A percentile compares a stretch with the other conserved stretches of the same genome.
These are phyloP conservation scores for Cryptus viduatorius DNA, from an alignment of 2,888 invertebrate species.

Conservation along the genomic window DNA sequence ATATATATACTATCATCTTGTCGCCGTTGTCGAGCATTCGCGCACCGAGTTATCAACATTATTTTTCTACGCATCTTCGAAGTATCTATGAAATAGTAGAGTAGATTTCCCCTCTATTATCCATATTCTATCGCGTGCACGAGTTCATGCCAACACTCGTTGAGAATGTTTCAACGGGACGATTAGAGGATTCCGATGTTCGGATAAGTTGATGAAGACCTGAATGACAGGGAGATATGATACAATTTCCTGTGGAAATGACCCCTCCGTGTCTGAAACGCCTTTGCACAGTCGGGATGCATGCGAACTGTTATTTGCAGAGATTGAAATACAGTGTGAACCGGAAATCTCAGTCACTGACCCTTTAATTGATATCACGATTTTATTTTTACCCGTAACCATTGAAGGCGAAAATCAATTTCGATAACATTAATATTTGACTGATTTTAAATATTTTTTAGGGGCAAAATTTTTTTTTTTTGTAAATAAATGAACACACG, in stretches of 20 bases:
- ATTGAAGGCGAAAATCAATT: background rate
- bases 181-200: slow-evolving; percentile 22
- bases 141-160: slow-evolving; percentile 14
- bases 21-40: slow-evolving; percentile 25
- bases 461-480: too few species aligned
- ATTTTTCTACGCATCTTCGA: background rate
- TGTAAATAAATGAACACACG: too few species aligned
- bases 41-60: slow-evolving; percentile 22
- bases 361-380: background rate
- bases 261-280: slow-evolving; percentile 29
- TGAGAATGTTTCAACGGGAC: slow-evolving; percentile 17
- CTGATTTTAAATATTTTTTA: background rate
- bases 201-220: slow-evolving; percentile 40
- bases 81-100: background rate
- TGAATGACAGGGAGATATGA: slow-evolving; percentile 54
- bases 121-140: slow-evolving; percentile 32
- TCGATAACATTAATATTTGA: background rate
- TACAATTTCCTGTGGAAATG: slow-evolving; percentile 57
- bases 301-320: background rate
- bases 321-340: background rate
- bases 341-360: slow-evolving; percentile 12
- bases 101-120: slow-evolving; percentile 14
- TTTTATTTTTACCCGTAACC: background rate
- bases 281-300: background rate
- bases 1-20: background rate